Base-by-base conservation (phyloP, 2,888 invertebrate genomes). In the Adelognathus sp. region DNA sequence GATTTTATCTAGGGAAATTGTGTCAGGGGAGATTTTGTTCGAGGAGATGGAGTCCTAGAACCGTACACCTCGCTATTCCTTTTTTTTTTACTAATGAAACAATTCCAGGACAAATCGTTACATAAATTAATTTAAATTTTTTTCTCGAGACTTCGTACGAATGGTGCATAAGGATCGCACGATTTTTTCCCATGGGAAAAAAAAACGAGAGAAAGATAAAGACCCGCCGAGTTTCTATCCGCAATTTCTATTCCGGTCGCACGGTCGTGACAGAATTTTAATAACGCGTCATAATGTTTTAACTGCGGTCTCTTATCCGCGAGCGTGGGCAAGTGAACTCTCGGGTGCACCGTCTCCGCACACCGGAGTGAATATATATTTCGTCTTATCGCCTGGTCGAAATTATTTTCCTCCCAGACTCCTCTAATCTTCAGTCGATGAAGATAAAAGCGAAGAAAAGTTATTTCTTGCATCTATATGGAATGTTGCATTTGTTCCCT, bases 231-330 rank as follows among this genome's bases (percentile, higher is more conserved):
- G 58, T 36, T 33, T 61, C 29, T 60, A 3, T 7, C 2, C 31
- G 18, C 9, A 46, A 46, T 63, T 46, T 11, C 18, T 31, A 46
- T 44, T 31, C 63, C 27, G 16, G 14, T 64, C 44, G 56, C 61
- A 52, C n/a, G 16, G n/a, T 36, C 24, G 14, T 9, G 6, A 60
- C 16, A 41, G 77, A 76, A 79, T 79, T 77, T 79, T 75, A 75
- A 80, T 74, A 74, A 75, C 44, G 46, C 58, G 71, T 36, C 54
- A 33, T 63, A 71, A 75, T 50, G 71, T 50, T 72, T 61, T 50
- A 74, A 54, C 72, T 39, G 27, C 69, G 31, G 56, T 21, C 36
- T 60, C 39, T 76, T 64, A 50, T 78, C 3, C 9, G 63, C 3
- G 11, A 46, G 33, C 39, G 58, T 31, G 46, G 21, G 18, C 29